Evolutionary conservation across 2,113 vertebrate species (phyloP), one percentile per base, ranked within the genome.

Genomic region (Psilopogon haemacephalus): DNA sequence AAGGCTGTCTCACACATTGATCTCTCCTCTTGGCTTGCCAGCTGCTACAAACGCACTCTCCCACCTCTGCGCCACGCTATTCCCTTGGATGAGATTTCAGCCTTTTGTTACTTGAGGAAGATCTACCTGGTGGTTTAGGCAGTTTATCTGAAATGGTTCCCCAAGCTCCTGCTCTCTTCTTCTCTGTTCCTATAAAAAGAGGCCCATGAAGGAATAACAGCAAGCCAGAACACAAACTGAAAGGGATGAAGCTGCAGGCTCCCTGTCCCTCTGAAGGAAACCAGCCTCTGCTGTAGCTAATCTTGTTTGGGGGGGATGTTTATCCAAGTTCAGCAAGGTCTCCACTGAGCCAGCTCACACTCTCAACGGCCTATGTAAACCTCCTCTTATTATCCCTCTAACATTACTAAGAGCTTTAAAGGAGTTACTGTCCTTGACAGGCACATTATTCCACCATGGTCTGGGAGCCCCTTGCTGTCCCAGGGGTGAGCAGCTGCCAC

Each of bases 401-500:
- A 28, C 19, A 30, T 19, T 17, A 30, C 33, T 44, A 68, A 42
- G 27, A 62, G 37, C 37, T 38, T 70, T 68, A 86, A n/a, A 4
- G 21, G 8, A 28, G 18, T 42, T 44, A n/a, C 0, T 48, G 62
- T 3, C 62, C 56, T 58, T 44, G 62, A 78, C 15, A 65, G 26
- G 52, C 60, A 42, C 10, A 1, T 42, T 54, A 67, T 28, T 56
- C 28, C 52, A 46, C 56, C 33, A 11, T 0, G 1, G 30, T 28
- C 2, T 37, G 40, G 65, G 11, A 86, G 26, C 12, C 28, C 27
- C 2, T 5, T 27, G 38, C 48, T 28, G 28, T n/a, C 15, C 21
- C 80, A 33, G 0, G 1, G 37, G n/a, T 2, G 1, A 76, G 54
- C 40, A 44, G 37, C 18, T 64, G 23, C 23, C 17, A 11, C 40